phyloP scores from a whole-genome alignment of 2,113 vertebrate species.

The Forbesichthys agassizii region DNA sequence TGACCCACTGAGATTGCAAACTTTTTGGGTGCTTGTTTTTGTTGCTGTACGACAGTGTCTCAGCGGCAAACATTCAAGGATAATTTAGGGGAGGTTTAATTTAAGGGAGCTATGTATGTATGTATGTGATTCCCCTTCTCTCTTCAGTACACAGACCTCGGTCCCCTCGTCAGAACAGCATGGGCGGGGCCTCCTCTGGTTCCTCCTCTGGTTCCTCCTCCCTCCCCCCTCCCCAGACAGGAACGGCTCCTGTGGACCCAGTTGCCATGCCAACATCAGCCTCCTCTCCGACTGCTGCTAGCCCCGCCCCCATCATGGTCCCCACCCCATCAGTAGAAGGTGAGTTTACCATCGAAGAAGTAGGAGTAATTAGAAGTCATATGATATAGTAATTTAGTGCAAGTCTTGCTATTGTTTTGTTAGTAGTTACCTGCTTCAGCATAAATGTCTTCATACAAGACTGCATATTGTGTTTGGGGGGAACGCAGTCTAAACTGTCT shows the following conservation, averaged over 20 bases:
- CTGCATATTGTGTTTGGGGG: neutral
- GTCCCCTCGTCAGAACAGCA: slow-evolving; percentile 91
- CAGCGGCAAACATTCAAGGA: too few species aligned
- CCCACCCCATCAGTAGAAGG: slow-evolving; percentile 87
- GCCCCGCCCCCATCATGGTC: slow-evolving; percentile 86
- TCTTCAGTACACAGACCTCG: slow-evolving; percentile 92
- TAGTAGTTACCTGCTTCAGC: neutral
- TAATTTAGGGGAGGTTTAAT: too few species aligned
- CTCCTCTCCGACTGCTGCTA: slow-evolving; percentile 90
- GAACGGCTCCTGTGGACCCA: slow-evolving; percentile 83
- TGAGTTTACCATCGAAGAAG: slow-evolving; percentile 48
- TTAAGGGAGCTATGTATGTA: too few species aligned
- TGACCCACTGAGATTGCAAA: too few species aligned
- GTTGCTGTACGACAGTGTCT: too few species aligned
- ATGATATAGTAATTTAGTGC: neutral
- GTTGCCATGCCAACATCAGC: slow-evolving; percentile 81
- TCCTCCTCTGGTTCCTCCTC: slow-evolving; percentile 82
- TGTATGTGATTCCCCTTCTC: slow-evolving; percentile 17
- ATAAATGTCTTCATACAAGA: neutral
- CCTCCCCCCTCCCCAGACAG: slow-evolving; percentile 86
- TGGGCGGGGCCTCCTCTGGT: slow-evolving; percentile 79
- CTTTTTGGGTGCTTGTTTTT: too few species aligned
- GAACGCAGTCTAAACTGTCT: neutral
- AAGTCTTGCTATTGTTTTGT: neutral
- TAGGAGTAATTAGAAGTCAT: neutral